Evolutionary conservation across 2,113 vertebrate species (phyloP).

Genomic region (Triplophysa rosa): DNA sequence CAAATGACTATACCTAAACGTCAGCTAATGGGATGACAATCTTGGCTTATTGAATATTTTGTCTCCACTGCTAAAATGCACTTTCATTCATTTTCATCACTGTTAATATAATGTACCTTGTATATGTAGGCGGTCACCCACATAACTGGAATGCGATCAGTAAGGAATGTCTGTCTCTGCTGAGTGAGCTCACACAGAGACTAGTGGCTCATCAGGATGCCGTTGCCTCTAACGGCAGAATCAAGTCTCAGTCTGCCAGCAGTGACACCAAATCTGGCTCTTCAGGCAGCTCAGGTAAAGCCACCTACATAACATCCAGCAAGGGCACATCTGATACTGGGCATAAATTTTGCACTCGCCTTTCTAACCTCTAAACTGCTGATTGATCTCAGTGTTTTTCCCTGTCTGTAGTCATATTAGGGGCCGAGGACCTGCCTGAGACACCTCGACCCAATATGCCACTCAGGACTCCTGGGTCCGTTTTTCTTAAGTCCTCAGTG

Average conservation of each 20-base stretch:
- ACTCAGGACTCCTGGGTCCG: constrained; percentile 72
- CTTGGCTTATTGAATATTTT: too few species aligned
- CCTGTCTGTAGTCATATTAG: constrained; percentile 59
- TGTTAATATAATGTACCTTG: not conserved
- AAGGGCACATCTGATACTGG: not conserved
- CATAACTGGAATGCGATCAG: constrained; percentile 94
- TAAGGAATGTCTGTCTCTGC: constrained; percentile 85
- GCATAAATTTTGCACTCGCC: not conserved
- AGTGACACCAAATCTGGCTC: constrained; percentile 67
- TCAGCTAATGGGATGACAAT: too few species aligned
- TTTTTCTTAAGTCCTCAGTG: constrained; percentile 73
- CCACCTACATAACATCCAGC: not conserved
- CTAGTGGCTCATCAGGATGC: constrained; percentile 86
- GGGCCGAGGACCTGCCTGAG: constrained; percentile 73
- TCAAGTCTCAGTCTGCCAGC: constrained; percentile 72
- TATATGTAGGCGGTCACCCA: constrained; percentile 86
- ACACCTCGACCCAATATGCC: constrained; percentile 67
- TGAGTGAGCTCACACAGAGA: constrained; percentile 86
- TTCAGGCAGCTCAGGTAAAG: constrained; percentile 70
- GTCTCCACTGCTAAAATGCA: not conserved
- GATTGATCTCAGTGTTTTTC: not conserved
- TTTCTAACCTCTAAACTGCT: not conserved
- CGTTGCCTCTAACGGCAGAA: constrained; percentile 86
- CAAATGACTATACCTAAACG: too few species aligned
- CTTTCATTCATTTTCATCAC: not conserved